A percentile compares a stretch with the other conserved stretches of the same genome.
Conservation (phyloP, 2,113 vertebrate genomes). For the Pogonocichla stellata region DNA sequence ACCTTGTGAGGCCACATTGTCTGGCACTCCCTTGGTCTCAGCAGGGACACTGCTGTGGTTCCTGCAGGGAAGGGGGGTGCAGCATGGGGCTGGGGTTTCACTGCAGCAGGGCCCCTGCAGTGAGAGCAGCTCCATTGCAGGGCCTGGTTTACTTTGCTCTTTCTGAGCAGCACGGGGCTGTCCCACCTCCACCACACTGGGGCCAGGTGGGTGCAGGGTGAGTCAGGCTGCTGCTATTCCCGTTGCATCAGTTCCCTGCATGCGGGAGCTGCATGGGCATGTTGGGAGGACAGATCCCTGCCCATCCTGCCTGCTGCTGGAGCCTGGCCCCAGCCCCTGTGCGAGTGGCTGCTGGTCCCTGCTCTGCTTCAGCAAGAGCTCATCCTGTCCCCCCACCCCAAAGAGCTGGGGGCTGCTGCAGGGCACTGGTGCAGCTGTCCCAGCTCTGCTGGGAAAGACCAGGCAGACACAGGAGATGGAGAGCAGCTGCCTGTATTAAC, state of each 20-base stretch:
- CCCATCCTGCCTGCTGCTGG: fast-evolving
- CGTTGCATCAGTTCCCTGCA: not conserved
- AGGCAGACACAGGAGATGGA: not conserved
- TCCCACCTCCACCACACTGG: not conserved
- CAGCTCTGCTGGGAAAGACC: not conserved
- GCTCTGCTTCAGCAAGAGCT: not conserved
- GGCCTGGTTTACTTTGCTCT: not conserved
- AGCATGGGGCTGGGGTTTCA: not conserved
- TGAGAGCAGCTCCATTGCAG: not conserved
- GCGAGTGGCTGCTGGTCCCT: not conserved
- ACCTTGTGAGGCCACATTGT: fast-evolving
- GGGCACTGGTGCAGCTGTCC: not conserved
- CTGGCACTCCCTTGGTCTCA: not conserved
- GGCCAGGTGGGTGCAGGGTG: not conserved
- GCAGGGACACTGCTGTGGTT: not conserved
- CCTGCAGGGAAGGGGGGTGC: fast-evolving
- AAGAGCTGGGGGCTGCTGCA: not conserved
- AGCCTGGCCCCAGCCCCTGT: not conserved
- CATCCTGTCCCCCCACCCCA: not conserved
- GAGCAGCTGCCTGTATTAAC: not conserved
- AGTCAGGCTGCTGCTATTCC: not conserved
- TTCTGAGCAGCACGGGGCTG: not conserved
- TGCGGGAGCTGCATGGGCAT: not conserved
- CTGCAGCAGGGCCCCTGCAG: not conserved
- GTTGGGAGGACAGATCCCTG: not conserved